phyloP scores from a whole-genome alignment of 2,888 invertebrate species.

The Cheiracanthium punctorium region DNA sequence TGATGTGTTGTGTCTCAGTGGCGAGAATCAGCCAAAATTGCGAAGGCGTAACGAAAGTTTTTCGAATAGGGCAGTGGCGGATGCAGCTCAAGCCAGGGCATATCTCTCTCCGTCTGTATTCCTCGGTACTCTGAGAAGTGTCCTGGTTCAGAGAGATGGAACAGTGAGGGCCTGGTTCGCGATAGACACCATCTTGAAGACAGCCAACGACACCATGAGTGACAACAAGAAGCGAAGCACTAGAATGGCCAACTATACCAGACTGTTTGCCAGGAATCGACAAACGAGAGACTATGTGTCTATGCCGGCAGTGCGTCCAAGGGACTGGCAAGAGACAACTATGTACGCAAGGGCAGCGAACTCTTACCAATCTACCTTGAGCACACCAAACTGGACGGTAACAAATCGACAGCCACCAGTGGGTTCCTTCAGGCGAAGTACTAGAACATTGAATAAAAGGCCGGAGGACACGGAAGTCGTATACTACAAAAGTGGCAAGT shows the following conservation, averaged over 20 bases:
- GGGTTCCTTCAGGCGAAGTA: not conserved
- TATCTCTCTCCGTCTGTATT: slow-evolving; percentile 46
- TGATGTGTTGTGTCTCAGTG: slow-evolving; percentile 31
- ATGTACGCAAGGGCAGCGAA: not conserved
- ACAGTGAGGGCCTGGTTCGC: slow-evolving; percentile 51
- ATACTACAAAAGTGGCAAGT: slow-evolving; percentile 39
- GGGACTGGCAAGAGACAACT: not conserved
- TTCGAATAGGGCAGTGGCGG: slow-evolving; percentile 33
- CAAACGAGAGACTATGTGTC: not conserved
- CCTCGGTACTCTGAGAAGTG: slow-evolving; percentile 44
- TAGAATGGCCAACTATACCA: not conserved
- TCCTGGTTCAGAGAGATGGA: slow-evolving; percentile 52
- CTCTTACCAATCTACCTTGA: not conserved
- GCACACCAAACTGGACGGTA: not conserved
- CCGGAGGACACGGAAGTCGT: slow-evolving; percentile 53
- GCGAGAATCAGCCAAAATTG: slow-evolving; percentile 31
- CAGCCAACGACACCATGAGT: not conserved
- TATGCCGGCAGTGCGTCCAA: not conserved
- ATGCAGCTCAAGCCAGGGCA: slow-evolving; percentile 52
- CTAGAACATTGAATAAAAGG: not conserved
- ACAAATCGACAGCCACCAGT: not conserved
- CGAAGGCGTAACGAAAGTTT: slow-evolving; percentile 34
- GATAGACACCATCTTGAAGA: slow-evolving; percentile 44
- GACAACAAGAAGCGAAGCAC: not conserved
- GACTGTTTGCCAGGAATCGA: not conserved